Conservation (phyloP, 2,888 invertebrate species). For the Tetragonula carbonaria region DNA sequence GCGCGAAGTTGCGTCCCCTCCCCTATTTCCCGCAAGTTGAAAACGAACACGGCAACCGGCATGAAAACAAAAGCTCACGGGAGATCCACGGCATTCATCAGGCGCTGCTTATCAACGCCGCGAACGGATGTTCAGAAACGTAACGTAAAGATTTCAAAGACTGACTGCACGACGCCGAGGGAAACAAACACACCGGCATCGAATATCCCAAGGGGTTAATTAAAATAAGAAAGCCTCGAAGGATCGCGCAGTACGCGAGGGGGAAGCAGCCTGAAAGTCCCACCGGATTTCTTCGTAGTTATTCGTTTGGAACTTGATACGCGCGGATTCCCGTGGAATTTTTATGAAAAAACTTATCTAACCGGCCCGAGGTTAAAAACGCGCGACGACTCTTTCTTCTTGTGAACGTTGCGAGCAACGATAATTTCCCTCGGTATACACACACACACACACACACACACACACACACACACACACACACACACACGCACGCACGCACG, state of each 20-base stretch:
- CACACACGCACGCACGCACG: rapidly evolving
- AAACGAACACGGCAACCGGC: background rate
- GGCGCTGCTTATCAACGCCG: conserved; percentile 17
- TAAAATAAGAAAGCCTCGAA: conserved; percentile 52
- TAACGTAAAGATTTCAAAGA: conserved; percentile 21
- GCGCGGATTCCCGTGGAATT: conserved; percentile 32
- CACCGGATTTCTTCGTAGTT: conserved; percentile 37
- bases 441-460: too few relatives aligned
- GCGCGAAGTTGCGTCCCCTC: background rate
- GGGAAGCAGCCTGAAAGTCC: conserved; percentile 32
- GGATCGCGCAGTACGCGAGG: conserved; percentile 12
- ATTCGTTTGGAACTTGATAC: conserved; percentile 34
- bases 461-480: too few relatives aligned
- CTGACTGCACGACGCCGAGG: background rate
- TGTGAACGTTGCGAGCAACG: conserved; percentile 5
- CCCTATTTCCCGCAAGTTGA: background rate
- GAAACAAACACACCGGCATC: conserved; percentile 2
- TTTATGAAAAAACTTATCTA: conserved; percentile 46
- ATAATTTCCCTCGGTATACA: conserved; percentile 41
- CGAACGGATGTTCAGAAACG: background rate
- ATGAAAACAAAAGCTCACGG: conserved; percentile 19
- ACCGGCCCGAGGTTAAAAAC: conserved; percentile 27
- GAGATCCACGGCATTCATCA: conserved; percentile 3
- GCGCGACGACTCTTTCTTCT: background rate
- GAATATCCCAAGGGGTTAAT: conserved; percentile 48